Base-by-base conservation (phyloP, 2,888 invertebrate species). In the Tricholauxania praeusta region DNA sequence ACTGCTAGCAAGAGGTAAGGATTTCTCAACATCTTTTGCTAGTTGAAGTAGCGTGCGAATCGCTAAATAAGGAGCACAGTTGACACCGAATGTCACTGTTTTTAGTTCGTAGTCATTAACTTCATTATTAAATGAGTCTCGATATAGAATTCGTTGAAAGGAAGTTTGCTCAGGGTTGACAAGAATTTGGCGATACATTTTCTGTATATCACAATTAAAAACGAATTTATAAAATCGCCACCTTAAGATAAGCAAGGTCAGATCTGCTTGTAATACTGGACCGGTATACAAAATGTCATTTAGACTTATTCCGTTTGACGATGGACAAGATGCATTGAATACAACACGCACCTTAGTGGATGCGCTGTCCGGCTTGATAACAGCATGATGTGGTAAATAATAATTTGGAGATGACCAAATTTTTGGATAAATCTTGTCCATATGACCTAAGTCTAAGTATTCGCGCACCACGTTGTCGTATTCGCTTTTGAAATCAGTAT, bases 1-100 rank as follows among this genome's bases (percentile, higher is more conserved):
- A 1, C 49, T 17, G 2, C 66, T 66, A n/a, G 75, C 76, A 4
- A 72, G 17, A 0, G 76, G 75, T 55, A 55, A 48, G 12, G 51
- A n/a, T 12, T 3, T 22, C 59, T 70, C 28, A 14, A 72, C 73
- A 47, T 73, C 73, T 1, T 75, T 49, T 17, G 73, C 72, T 2
- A 76, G 39, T 14, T 69, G 72, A 19, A 52, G 51, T 5, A 74
- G 48, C 6, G 71, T 74, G 5, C 75, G 64, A 5, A 72, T 70
- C 7, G 72, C 70, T 17, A 72, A 52, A 53, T 69, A 72, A 2
- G 74, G 72, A n/a, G 72, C 74, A 63, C 72, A 74, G 47, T 60
- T 74, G 12, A 68, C 67, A 3, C 70, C 73, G 48, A 70, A 69
- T n/a, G 60, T 72, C 59, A 76, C 76, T 1, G 74, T 71, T 15